Conservation (phyloP, 2,113 vertebrate genomes). For the Lycaon pictus region DNA sequence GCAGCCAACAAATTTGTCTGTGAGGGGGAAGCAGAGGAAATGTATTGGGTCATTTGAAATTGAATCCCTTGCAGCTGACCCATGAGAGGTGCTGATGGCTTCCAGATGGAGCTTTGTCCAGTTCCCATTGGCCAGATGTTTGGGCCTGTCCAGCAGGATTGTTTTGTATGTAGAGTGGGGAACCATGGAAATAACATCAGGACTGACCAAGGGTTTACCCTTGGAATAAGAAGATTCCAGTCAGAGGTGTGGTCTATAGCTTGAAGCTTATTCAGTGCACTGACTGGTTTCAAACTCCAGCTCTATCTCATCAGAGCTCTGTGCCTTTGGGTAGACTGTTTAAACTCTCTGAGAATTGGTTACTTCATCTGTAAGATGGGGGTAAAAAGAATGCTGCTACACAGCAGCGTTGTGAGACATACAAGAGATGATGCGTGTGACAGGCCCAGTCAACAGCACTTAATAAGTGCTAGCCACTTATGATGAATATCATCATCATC, state of each 20-base stretch:
- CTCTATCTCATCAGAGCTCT: slow-evolving; percentile 35
- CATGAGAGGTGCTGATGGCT: slow-evolving; percentile 83
- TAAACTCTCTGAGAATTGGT: slow-evolving; percentile 34
- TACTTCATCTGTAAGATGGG: slow-evolving; percentile 29
- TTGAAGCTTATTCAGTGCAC: slow-evolving; percentile 58
- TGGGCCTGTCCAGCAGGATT: slow-evolving; percentile 75
- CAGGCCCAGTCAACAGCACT: background rate
- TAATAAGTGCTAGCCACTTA: background rate
- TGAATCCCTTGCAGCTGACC: slow-evolving; percentile 82
- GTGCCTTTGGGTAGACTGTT: slow-evolving; percentile 43
- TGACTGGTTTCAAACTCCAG: slow-evolving; percentile 11
- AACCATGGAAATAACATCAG: slow-evolving; percentile 83
- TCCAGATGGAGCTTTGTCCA: slow-evolving; percentile 81
- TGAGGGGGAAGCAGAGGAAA: slow-evolving; percentile 80
- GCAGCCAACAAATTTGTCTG: slow-evolving; percentile 78
- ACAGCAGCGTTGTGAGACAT: background rate
- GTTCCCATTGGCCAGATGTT: slow-evolving; percentile 83
- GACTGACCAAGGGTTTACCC: slow-evolving; percentile 77
- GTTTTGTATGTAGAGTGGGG: slow-evolving; percentile 82
- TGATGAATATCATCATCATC: background rate
- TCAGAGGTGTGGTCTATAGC: slow-evolving; percentile 73
- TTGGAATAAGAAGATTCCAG: slow-evolving; percentile 78
- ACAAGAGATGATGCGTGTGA: background rate
- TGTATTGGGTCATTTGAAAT: slow-evolving; percentile 84
- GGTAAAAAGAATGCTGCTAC: background rate